Base-by-base conservation (phyloP, 2,888 invertebrate genomes). In the Helicoverpa assulta region DNA sequence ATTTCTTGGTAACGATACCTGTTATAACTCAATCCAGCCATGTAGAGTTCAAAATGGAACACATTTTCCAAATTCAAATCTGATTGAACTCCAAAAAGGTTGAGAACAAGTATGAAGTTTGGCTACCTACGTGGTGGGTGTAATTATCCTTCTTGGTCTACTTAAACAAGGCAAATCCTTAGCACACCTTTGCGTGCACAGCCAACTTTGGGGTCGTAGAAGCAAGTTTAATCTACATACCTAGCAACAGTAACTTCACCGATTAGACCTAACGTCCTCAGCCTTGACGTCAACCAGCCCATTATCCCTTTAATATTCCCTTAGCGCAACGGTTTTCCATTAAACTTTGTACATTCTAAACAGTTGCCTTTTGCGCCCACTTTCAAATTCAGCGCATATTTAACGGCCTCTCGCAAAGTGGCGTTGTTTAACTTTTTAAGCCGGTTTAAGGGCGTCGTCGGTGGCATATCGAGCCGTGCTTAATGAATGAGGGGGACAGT, bases 291-390 rank as follows among this genome's bases (percentile, higher is more conserved):
- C 86, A 84, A 80, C 86, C 86, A 83, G 76, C 58, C 85, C 86
- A 89, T 91, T 89, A 90, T 82, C 85, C 87, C 85, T 84, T 91
- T 92, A 92, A 93, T 92, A 93, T 92, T 93, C 92, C 91, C 90
- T 89, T 88, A 89, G 89, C 89, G 88, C 86, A 81, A 84, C 86
- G 86, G 87, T 90, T 93, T 93, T 89, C 91, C 93, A 92, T 94
- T 91, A 90, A 94, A 94, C 92, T 94, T 94, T 89, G 90, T 90
- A 92, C 91, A 92, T 93, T 94, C 94, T 91, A 93, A 92, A 91
- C 92, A 91, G 91, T 90, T 86, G 89, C 90, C 91, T 92, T 90
- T 92, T 86, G 89, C 89, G 88, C 88, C 87, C 86, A 89, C 90
- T 93, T 90, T 85, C 85, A 89, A 93, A 93, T 93, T 93, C 93